phyloP scores from a whole-genome alignment of 2,113 vertebrate genomes.

The Osmerus mordax region DNA sequence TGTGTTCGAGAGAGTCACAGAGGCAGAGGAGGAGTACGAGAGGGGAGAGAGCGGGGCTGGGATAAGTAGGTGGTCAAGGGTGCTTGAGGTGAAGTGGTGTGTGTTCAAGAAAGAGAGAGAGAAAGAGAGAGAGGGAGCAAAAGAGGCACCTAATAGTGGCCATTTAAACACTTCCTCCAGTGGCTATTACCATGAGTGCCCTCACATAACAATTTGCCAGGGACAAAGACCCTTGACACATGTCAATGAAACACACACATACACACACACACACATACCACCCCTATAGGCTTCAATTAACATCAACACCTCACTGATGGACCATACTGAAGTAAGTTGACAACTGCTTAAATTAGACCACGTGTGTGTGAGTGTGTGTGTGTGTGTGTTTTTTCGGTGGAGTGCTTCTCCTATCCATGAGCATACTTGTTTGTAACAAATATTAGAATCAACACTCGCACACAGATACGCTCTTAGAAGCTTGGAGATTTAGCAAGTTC shows the following conservation, averaged over 20 bases:
- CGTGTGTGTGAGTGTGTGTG: not conserved
- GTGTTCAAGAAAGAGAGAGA: constrained; percentile 65
- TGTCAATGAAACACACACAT: constrained; percentile 36
- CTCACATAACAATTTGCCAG: constrained; percentile 82
- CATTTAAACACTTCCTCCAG: constrained; percentile 86
- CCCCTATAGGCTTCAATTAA: constrained; percentile 31
- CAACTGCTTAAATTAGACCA: no score
- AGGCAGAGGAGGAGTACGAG: no score
- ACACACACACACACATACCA: constrained; percentile 14
- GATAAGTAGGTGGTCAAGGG: constrained; percentile 23
- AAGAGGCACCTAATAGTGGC: constrained; percentile 83
- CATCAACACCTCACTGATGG: constrained; percentile 16
- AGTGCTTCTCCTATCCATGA: not conserved
- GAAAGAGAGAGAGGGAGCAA: constrained; percentile 39
- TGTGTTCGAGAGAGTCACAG: no score
- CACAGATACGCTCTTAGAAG: no score
- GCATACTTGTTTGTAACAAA: constrained; percentile 11
- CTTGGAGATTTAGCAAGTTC: no score
- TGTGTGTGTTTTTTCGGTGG: not conserved
- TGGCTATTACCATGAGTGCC: constrained; percentile 86
- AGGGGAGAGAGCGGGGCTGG: not conserved
- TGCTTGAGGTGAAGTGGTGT: constrained; percentile 58
- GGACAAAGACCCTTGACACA: constrained; percentile 70
- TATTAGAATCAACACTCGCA: constrained; percentile 19
- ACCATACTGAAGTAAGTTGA: constrained; percentile 3